These are phyloP conservation scores for Paralichthys olivaceus DNA, from an alignment of 2,113 vertebrate genomes.

Conservation along the genomic window DNA sequence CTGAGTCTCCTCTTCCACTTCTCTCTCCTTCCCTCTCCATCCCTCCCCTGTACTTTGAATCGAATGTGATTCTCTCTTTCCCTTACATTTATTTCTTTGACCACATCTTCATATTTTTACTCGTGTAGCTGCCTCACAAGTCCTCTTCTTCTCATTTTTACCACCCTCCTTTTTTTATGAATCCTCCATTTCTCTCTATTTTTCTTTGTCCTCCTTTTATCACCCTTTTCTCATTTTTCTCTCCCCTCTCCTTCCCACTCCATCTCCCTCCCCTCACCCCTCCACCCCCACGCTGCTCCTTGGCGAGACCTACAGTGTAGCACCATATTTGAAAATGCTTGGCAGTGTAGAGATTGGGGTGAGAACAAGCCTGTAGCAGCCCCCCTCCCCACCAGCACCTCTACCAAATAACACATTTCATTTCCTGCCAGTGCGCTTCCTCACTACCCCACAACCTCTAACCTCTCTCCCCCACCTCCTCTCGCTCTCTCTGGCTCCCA, in stretches of 20 bases:
- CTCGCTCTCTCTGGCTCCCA: slow-evolving; percentile 9
- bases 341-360: slow-evolving; percentile 63
- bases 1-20: slow-evolving; percentile 11
- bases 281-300: slow-evolving; percentile 41
- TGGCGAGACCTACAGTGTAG: slow-evolving; percentile 33
- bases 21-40: slow-evolving; percentile 1
- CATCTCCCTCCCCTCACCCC: not conserved
- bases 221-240: not conserved
- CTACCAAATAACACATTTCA: slow-evolving; percentile 73
- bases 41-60: slow-evolving; percentile 8
- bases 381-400: slow-evolving; percentile 26
- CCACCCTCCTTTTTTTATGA: slow-evolving; percentile 1
- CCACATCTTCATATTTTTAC: not conserved
- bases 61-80: slow-evolving; percentile 7
- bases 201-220: not conserved
- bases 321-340: slow-evolving; percentile 59
- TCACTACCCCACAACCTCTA: slow-evolving; percentile 24
- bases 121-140: not conserved
- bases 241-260: slow-evolving; percentile 5
- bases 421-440: slow-evolving; percentile 65
- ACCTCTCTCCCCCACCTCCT: slow-evolving; percentile 27
- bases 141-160: not conserved
- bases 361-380: slow-evolving; percentile 55
- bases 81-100: slow-evolving; percentile 13
- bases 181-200: not conserved